phyloP scores from a whole-genome alignment of 2,113 vertebrate genomes.

The Gila orcuttii region DNA sequence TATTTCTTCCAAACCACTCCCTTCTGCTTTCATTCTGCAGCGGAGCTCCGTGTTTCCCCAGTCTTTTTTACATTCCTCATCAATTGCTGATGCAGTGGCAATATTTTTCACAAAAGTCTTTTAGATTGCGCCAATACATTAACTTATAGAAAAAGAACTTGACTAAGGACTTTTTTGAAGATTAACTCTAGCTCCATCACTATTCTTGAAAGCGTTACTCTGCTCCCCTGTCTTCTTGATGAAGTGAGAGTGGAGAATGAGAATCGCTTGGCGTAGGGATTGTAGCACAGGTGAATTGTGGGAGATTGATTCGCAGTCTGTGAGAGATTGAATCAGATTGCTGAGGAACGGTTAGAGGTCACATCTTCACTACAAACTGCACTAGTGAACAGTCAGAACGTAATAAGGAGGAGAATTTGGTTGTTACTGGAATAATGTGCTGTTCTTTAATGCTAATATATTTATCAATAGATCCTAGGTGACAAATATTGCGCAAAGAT shows the following conservation, averaged over 20 bases:
- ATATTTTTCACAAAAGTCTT: slow-evolving; percentile 15
- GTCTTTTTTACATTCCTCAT: neutral
- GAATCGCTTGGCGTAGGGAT: neutral
- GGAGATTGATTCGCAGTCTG: slow-evolving; percentile 8
- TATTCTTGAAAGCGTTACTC: slow-evolving; percentile 24
- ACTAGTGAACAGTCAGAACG: neutral
- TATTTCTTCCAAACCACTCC: slow-evolving; percentile 65
- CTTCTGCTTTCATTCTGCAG: slow-evolving; percentile 25
- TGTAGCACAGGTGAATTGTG: slow-evolving; percentile 13
- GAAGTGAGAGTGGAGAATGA: slow-evolving; percentile 13
- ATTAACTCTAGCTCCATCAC: slow-evolving; percentile 60
- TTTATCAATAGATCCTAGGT: slow-evolving; percentile 22
- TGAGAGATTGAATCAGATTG: slow-evolving; percentile 20
- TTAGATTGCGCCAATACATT: neutral
- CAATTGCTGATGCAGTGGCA: slow-evolving; percentile 11
- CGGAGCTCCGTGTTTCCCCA: neutral
- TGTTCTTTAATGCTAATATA: slow-evolving; percentile 22
- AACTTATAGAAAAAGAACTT: slow-evolving; percentile 34
- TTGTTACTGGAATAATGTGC: slow-evolving; percentile 1
- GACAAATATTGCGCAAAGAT: neutral
- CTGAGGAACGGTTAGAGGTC: slow-evolving; percentile 29
- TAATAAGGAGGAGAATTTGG: neutral
- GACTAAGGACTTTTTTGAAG: slow-evolving; percentile 65
- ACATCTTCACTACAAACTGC: neutral
- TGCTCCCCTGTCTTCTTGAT: slow-evolving; percentile 17